Conservation (phyloP, 2,113 vertebrate genomes). For the Onychostoma macrolepis region DNA sequence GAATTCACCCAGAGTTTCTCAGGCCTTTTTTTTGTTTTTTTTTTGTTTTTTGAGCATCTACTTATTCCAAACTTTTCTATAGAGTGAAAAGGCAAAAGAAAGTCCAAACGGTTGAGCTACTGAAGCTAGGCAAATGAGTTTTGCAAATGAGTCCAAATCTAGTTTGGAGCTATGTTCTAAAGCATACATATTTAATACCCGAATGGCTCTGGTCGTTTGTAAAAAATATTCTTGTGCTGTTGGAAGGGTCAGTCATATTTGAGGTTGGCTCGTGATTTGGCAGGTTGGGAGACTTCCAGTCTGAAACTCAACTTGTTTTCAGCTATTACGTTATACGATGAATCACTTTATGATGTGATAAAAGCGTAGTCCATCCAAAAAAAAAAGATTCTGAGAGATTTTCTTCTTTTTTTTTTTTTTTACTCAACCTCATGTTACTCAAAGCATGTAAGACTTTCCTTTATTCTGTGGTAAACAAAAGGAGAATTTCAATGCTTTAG, state of each 20-base stretch:
- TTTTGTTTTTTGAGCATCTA: background rate
- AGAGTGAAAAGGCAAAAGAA: background rate
- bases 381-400: background rate
- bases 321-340: background rate
- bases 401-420: background rate
- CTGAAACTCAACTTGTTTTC: background rate
- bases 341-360: background rate
- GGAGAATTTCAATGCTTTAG: too few relatives aligned
- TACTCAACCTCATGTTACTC: background rate
- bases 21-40: background rate
- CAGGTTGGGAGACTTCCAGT: background rate
- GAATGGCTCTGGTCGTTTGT: background rate
- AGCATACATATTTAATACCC: constrained; percentile 19
- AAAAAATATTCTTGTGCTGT: background rate
- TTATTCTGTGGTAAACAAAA: background rate
- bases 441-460: background rate
- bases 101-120: background rate
- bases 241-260: background rate
- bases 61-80: constrained; percentile 27
- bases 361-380: background rate
- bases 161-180: constrained; percentile 15
- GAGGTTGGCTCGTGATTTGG: background rate
- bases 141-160: constrained; percentile 12
- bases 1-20: constrained; percentile 13
- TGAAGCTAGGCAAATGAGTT: background rate